phyloP scores from a whole-genome alignment of 2,113 vertebrate genomes.

The Saccopteryx bilineata region DNA sequence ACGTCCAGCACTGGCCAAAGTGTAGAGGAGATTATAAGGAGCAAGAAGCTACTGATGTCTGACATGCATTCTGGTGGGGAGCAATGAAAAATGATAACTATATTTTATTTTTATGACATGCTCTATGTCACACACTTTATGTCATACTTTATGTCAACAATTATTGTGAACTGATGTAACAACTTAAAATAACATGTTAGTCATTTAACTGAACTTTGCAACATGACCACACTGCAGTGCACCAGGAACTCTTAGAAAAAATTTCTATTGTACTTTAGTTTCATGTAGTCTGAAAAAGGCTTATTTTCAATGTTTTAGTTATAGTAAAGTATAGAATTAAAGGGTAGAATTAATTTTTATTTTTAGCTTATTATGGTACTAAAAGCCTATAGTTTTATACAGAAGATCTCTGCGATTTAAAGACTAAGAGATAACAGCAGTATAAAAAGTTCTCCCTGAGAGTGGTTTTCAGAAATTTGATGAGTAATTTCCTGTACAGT shows the following conservation, averaged over 20 bases:
- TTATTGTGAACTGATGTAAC: not conserved
- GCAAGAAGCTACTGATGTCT: not conserved
- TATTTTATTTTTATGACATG: not conserved
- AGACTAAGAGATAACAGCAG: constrained; percentile 9
- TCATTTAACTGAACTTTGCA: constrained; percentile 7
- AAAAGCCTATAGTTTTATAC: constrained; percentile 32
- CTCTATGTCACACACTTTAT: not conserved
- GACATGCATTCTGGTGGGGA: not conserved
- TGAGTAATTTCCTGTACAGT: constrained; percentile 59
- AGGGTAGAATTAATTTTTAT: not conserved
- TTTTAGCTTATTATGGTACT: constrained; percentile 32
- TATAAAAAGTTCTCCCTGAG: constrained; percentile 14
- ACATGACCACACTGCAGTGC: not conserved
- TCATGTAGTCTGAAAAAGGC: not conserved
- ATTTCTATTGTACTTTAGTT: not conserved
- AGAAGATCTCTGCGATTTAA: not conserved
- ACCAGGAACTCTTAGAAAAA: not conserved
- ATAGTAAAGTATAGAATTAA: not conserved
- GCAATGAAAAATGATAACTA: not conserved
- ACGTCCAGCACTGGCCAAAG: not conserved
- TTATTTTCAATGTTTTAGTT: not conserved
- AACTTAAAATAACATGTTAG: not conserved
- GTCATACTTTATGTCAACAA: not conserved
- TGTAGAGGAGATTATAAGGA: not conserved
- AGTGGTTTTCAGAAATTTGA: constrained; percentile 30